Percentiles rank a stretch among this genome's conserved stretches.
Conservation (phyloP, 2,797 vertebrate species). For the Chanos chanos region DNA sequence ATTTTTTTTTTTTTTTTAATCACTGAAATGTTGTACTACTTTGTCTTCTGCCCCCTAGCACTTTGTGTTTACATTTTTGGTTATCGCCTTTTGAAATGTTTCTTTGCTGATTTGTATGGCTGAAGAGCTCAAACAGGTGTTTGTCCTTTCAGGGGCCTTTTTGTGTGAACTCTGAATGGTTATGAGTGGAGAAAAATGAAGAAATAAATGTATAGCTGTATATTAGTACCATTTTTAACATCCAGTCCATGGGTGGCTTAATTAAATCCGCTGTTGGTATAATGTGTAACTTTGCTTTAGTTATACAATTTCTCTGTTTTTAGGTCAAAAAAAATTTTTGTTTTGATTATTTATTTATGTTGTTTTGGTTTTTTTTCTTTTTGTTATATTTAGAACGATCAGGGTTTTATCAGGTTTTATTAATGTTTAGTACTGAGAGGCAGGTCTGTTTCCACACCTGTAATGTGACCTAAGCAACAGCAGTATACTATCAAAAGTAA, state of each 20-base stretch:
- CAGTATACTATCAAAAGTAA: conserved; percentile 7
- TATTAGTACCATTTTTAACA: conserved; percentile 21
- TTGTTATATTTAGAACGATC: conserved; percentile 37
- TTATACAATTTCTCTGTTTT: too few species aligned
- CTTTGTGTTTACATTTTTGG: conserved; percentile 37
- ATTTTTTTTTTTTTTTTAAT: conserved; percentile 9
- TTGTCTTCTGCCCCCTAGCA: conserved; percentile 32
- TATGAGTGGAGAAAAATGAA: conserved; percentile 1
- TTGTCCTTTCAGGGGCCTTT: neutral
- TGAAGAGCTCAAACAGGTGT: neutral
- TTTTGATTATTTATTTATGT: too few species aligned
- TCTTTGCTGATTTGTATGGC: conserved; percentile 8
- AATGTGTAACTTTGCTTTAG: too few species aligned
- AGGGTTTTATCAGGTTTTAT: conserved; percentile 22
- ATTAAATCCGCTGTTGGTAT: too few species aligned
- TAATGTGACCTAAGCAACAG: conserved; percentile 16
- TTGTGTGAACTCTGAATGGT: neutral
- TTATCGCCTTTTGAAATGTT: conserved; percentile 11
- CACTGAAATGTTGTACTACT: neutral
- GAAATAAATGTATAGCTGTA: neutral
- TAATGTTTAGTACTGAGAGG: conserved; percentile 21
- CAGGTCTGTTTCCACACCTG: conserved; percentile 16
- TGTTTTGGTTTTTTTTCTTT: too few species aligned
- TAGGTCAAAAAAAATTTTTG: too few species aligned
- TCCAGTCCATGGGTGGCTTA: too few species aligned